Evolutionary conservation across 2,888 invertebrate species (phyloP).

Genomic region (Psylliodes chrysocephalus): DNA sequence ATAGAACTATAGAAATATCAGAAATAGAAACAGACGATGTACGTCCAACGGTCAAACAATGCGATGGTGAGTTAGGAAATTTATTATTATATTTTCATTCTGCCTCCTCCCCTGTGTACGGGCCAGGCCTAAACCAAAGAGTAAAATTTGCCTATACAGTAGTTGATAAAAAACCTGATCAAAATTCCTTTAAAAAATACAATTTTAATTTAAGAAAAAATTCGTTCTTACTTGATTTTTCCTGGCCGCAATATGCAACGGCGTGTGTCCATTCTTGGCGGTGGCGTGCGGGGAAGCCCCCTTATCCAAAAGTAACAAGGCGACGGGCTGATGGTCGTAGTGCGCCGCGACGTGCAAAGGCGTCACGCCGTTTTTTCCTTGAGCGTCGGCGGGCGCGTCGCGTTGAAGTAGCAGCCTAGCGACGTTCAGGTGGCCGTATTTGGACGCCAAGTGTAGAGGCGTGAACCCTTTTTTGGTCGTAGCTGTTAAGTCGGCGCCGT

Average conservation of each 20-base stretch:
- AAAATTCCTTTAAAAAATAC: too few species aligned
- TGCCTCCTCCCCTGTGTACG: too few species aligned
- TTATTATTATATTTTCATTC: too few species aligned
- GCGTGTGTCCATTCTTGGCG: constrained; percentile 98
- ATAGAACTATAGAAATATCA: too few species aligned
- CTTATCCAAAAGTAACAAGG: constrained; percentile 87
- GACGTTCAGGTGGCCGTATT: constrained; percentile 94
- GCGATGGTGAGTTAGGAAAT: too few species aligned
- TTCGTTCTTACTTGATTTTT: constrained; percentile 81
- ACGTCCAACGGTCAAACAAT: too few species aligned
- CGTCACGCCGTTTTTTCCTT: constrained; percentile 94
- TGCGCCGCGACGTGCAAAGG: constrained; percentile 97
- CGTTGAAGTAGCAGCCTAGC: constrained; percentile 87
- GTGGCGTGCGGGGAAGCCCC: constrained; percentile 93
- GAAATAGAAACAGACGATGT: too few species aligned
- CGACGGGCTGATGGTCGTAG: constrained; percentile 94
- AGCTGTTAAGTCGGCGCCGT: constrained; percentile 87
- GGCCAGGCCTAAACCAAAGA: too few species aligned
- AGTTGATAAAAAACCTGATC: too few species aligned
- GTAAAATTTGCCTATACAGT: too few species aligned
- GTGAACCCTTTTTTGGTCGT: constrained; percentile 98
- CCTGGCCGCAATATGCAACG: constrained; percentile 96
- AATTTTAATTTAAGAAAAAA: too few species aligned
- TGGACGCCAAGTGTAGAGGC: constrained; percentile 95
- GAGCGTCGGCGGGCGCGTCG: constrained; percentile 84